A percentile compares a stretch with the other conserved stretches of the same genome.
Conservation (phyloP, 2,113 vertebrate species). For the Bambusicola thoracicus region DNA sequence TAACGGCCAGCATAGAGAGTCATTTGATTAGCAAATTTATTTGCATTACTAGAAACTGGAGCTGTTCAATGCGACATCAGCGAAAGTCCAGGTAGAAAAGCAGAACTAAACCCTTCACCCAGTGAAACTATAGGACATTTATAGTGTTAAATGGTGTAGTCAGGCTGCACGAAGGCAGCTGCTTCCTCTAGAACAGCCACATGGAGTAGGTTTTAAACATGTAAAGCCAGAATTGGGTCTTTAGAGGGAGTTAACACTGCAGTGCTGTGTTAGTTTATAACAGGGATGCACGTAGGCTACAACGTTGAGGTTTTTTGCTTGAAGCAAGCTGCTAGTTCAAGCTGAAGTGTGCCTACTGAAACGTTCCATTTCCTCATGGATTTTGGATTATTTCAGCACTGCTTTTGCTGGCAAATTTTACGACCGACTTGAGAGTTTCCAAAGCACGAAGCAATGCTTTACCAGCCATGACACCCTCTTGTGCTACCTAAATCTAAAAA, state of each 20-base stretch:
- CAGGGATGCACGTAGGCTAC: not conserved
- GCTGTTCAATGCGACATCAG: fast-evolving
- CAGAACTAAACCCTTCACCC: not conserved
- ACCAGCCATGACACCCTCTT: fast-evolving
- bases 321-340: not conserved
- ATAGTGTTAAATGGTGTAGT: not conserved
- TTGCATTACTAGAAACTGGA: not conserved
- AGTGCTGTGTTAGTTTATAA: not conserved
- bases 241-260: not conserved
- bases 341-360: not conserved
- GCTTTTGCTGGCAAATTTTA: not conserved
- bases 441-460: not conserved
- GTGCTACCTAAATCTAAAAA: not conserved
- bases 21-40: not conserved
- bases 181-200: not conserved
- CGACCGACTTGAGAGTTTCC: not conserved
- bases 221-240: too few species aligned
- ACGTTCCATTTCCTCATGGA: not conserved
- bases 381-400: not conserved
- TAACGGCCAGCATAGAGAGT: fast-evolving
- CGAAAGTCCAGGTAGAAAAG: not conserved
- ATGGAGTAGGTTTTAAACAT: not conserved
- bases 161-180: not conserved
- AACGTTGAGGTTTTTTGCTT: not conserved
- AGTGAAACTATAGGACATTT: fast-evolving